phyloP scores from a whole-genome alignment of 2,888 invertebrate genomes.

The Acronicta aceris region DNA sequence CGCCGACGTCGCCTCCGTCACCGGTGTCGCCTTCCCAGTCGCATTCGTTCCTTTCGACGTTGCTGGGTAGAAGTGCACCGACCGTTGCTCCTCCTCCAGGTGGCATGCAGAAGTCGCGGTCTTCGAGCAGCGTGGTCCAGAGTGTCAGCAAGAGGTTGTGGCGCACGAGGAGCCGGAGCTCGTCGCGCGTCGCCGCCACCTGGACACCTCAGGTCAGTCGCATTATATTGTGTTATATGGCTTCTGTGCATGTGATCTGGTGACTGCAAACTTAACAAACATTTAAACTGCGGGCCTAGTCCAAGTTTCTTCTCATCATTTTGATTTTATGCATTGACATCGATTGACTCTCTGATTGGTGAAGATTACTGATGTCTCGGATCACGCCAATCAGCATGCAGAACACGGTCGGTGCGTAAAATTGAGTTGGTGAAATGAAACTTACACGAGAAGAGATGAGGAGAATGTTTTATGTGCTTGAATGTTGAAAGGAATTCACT shows the following conservation, averaged over 20 bases:
- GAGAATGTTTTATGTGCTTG: too few relatives aligned
- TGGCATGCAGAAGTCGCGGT: slow-evolving; percentile 97
- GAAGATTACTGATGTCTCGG: too few relatives aligned
- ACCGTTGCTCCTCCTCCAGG: slow-evolving; percentile 85
- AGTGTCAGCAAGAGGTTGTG: slow-evolving; percentile 96
- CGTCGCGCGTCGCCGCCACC: slow-evolving; percentile 91
- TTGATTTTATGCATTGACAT: too few relatives aligned
- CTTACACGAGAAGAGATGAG: too few relatives aligned
- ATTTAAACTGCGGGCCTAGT: not conserved
- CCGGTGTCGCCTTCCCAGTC: slow-evolving; percentile 85
- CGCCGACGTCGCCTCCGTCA: slow-evolving; percentile 87
- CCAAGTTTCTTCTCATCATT: too few relatives aligned
- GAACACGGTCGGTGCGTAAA: too few relatives aligned
- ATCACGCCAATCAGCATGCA: too few relatives aligned
- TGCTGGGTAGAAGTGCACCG: slow-evolving; percentile 77
- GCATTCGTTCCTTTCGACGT: slow-evolving; percentile 80
- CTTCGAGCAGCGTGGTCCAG: slow-evolving; percentile 95
- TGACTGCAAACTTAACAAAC: not conserved
- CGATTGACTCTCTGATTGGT: too few relatives aligned
- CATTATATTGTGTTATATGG: slow-evolving; percentile 56
- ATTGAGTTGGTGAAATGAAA: too few relatives aligned
- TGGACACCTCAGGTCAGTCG: slow-evolving; percentile 96
- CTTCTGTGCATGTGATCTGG: slow-evolving; percentile 1
- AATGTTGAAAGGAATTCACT: too few relatives aligned
- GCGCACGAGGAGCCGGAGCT: slow-evolving; percentile 95